These are phyloP conservation scores for Sarcophaga peregrina DNA, from an alignment of 1,140 invertebrate genomes.

Conservation along the genomic window DNA sequence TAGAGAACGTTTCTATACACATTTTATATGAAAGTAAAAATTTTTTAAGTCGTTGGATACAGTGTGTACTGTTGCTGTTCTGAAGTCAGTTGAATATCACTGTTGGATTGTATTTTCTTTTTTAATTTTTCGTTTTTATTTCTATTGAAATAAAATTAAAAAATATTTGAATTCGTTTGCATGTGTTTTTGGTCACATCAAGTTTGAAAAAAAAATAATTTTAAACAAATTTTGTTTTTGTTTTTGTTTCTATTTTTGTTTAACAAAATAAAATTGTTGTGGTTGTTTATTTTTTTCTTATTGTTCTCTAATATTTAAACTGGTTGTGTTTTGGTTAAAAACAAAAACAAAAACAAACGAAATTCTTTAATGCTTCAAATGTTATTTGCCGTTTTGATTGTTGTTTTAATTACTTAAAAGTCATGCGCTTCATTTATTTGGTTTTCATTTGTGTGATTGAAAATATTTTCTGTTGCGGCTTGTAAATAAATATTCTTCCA, in stretches of 20 bases:
- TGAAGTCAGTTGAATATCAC: background rate
- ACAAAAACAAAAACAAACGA: too few relatives aligned
- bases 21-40: too few relatives aligned
- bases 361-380: background rate
- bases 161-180: conserved; percentile 14
- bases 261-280: background rate
- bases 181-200: background rate
- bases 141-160: background rate
- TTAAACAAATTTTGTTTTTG: conserved; percentile 9
- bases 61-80: background rate
- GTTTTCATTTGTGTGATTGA: too few relatives aligned
- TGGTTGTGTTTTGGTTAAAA: background rate
- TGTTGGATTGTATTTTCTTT: background rate
- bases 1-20: too few relatives aligned
- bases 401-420: background rate
- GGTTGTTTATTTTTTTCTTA: background rate
- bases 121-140: background rate
- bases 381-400: background rate
- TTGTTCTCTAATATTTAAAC: conserved; percentile 1
- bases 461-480: too few relatives aligned
- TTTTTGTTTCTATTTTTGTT: background rate
- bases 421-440: background rate
- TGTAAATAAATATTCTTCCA: too few relatives aligned
- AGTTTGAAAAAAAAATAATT: background rate
- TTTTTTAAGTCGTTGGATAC: background rate